Percentiles rank a stretch among this genome's conserved stretches.
These are phyloP conservation scores for Eonycteris spelaea DNA, from an alignment of 2,113 vertebrate species.

Conservation along the genomic window DNA sequence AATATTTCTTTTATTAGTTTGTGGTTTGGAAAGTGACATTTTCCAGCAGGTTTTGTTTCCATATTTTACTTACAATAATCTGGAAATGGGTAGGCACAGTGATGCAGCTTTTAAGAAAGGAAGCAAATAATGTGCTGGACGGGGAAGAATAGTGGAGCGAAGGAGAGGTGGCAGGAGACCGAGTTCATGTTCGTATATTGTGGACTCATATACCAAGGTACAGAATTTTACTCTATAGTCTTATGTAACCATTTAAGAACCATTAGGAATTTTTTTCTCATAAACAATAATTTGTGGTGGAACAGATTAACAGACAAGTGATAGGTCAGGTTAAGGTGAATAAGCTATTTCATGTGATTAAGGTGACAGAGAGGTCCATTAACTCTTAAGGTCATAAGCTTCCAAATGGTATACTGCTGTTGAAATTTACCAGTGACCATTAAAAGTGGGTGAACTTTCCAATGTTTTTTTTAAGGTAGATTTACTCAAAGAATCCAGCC, in stretches of 20 bases:
- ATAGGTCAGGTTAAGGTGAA: not conserved
- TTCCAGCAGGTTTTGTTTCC: not conserved
- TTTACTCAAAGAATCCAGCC: not conserved
- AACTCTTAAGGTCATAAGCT: not conserved
- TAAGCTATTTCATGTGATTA: not conserved
- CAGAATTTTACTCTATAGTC: not conserved
- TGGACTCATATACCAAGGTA: not conserved
- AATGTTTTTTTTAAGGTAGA: not conserved
- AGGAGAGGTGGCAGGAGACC: not conserved
- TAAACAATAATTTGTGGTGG: not conserved
- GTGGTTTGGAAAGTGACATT: not conserved
- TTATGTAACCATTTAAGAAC: not conserved
- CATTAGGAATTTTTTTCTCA: not conserved
- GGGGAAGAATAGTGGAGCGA: not conserved
- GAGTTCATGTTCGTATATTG: not conserved
- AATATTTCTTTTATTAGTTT: not conserved
- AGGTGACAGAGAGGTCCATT: not conserved
- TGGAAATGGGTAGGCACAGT: not conserved
- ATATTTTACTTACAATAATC: not conserved
- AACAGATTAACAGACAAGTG: not conserved
- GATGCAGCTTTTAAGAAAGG: not conserved
- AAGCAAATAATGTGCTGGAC: not conserved
- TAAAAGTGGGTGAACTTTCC: constrained; percentile 40
- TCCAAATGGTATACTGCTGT: not conserved
- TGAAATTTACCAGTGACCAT: constrained; percentile 38